Conservation (phyloP, 2,113 vertebrate species). For the human region GRCh38 chr4:55075501-55076000, state of each 20-base stretch:
- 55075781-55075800: neutral
- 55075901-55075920: neutral
- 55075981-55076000: neutral
- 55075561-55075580: slow-evolving; percentile 53
- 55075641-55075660: neutral
- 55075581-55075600: neutral
- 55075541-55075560: neutral
- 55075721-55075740: neutral
- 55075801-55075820: neutral
- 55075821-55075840: neutral
- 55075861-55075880: neutral
- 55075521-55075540: neutral
- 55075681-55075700: slow-evolving; percentile 1
- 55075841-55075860: neutral
- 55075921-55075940: neutral
- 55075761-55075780: neutral
- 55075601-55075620: slow-evolving; percentile 13
- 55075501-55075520: slow-evolving; percentile 29
- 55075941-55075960: neutral
- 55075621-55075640: neutral
- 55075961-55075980: neutral
- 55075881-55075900: neutral
- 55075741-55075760: neutral
- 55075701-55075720: neutral
- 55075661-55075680: neutral